A percentile compares a stretch with the other conserved stretches of the same genome.
phyloP scores from a whole-genome alignment of 2,797 vertebrate species.

The Spinibarbus caldwelli region DNA sequence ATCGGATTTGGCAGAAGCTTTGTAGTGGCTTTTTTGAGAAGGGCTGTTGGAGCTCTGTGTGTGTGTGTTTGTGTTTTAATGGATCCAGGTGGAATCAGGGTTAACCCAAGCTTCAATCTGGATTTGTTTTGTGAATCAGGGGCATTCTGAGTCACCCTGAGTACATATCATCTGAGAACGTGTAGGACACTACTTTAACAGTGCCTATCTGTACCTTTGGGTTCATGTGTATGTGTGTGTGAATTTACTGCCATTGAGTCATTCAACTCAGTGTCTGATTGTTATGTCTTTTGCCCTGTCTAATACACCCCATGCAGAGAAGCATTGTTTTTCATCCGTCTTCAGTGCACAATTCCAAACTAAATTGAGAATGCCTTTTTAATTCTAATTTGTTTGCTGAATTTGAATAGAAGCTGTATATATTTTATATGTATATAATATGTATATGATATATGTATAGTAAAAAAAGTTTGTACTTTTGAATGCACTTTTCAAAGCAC shows the following conservation, averaged over 20 bases:
- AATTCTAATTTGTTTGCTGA: neutral
- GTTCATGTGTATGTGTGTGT: neutral
- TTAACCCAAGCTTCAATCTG: neutral
- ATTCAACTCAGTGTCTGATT: conserved; percentile 1
- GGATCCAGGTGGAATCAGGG: neutral
- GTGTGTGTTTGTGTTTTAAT: neutral
- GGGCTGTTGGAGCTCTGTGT: neutral
- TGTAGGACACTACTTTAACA: neutral
- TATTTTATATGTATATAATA: neutral
- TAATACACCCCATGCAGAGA: neutral
- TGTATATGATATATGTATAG: too few relatives aligned
- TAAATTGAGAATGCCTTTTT: neutral
- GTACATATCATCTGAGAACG: neutral
- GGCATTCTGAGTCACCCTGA: neutral
- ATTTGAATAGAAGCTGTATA: neutral
- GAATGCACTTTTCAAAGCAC: neutral
- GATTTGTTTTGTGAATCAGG: too few relatives aligned
- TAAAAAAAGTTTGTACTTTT: neutral
- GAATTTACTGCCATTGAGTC: neutral
- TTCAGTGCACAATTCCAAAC: neutral
- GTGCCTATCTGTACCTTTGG: neutral
- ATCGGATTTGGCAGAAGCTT: too few relatives aligned
- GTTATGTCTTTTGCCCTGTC: neutral
- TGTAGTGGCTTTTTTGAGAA: neutral
- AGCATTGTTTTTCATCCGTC: neutral